phyloP scores from a whole-genome alignment of 2,113 vertebrate species.

The Oceanites oceanicus region DNA sequence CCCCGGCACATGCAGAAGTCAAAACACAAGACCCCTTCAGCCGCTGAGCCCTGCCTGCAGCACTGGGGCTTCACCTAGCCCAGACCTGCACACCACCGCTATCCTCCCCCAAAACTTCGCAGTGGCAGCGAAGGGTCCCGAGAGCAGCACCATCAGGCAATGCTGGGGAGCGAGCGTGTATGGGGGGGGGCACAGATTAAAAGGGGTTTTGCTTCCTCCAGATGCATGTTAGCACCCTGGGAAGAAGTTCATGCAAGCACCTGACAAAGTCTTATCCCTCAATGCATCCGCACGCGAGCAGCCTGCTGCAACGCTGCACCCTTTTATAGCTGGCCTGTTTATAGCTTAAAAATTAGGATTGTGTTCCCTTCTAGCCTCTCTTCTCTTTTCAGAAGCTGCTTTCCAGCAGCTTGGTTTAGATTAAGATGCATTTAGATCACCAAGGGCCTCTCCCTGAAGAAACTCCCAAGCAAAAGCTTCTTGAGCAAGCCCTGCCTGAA shows the following conservation, averaged over 20 bases:
- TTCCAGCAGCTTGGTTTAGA: background rate
- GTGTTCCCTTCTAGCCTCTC: background rate
- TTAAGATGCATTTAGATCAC: background rate
- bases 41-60: background rate
- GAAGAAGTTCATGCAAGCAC: background rate
- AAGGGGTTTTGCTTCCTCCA: background rate
- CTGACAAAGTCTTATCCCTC: background rate
- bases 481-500: background rate
- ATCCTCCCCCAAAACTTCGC: background rate
- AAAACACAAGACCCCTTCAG: conserved; percentile 5
- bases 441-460: background rate
- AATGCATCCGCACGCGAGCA: accelerated
- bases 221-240: background rate
- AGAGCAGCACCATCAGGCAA: background rate
- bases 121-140: background rate
- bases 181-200: background rate
- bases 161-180: accelerated
- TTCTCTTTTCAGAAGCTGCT: background rate
- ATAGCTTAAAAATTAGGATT: background rate
- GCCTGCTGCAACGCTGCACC: background rate
- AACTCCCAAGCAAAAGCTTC: background rate
- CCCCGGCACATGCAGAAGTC: conserved; percentile 35
- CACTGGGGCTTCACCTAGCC: background rate
- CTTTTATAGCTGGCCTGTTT: background rate
- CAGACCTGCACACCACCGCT: background rate